Evolutionary conservation across 2,888 invertebrate genomes (phyloP), one percentile per base, ranked within the genome.

Genomic region (Drosophila melanocephala): DNA sequence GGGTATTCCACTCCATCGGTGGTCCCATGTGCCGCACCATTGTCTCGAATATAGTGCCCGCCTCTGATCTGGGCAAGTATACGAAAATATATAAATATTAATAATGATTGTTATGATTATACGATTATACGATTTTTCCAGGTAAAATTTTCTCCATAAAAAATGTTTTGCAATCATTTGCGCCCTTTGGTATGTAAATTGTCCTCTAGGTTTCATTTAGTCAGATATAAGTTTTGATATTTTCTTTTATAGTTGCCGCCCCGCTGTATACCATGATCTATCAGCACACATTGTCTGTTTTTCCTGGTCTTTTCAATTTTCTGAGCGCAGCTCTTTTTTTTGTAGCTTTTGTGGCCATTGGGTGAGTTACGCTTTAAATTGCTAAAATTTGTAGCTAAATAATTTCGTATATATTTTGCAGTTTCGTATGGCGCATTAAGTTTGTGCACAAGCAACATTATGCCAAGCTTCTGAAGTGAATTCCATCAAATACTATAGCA

Each of bases 81-180:
- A 28, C 0, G 10, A 1, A 1, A 1, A 1, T 30, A 0, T 22
- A 9, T 19, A 2, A 1, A 19, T 50, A 14, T n/a, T 44, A 12
- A 10, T 28, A 16, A 22, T 35, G 28, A 6, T 44, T 52, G n/a
- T n/a, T 12, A 2, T 32, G 0, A 10, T 30, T 6, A 19, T 19
- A 19, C 19, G 1, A 10, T 30, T 10, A 19, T 37, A 3, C 19
- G 6, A 16, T 50, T 47, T 9, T 77, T 77, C 0, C 33, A 93
- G 96, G 96, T 7, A 96, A 96, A 93, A 94, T 96, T n/a, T 96
- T 96, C 89, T 95, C 96, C 0, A 93, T 96, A 42, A 95, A 95
- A 86, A 95, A 96, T 37, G 95, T 95, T 1, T 87, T 96, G 26
- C 96, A 96, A 93, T 95, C 96, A 3, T 79, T 95, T 37, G 94